These are phyloP conservation scores for Cheilosia scutellata DNA, from an alignment of 2,888 invertebrate genomes.

Conservation along the genomic window DNA sequence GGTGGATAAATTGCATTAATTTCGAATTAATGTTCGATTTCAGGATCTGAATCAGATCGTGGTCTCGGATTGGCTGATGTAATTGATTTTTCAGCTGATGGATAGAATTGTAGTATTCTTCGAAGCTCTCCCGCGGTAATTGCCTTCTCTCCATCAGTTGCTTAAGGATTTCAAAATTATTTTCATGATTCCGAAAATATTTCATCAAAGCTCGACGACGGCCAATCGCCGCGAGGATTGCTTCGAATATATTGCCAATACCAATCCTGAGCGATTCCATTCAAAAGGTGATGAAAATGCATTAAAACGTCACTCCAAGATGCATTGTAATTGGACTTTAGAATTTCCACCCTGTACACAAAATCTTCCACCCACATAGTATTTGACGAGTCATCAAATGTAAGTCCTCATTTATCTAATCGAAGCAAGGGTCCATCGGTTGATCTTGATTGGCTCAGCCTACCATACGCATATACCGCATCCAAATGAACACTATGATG, in stretches of 20 bases:
- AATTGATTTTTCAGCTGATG: conserved; percentile 20
- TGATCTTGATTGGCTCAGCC: not conserved
- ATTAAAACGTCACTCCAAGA: conserved; percentile 20
- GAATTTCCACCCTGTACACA: too few species aligned
- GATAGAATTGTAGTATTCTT: conserved; percentile 1
- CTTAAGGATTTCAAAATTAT: conserved; percentile 19
- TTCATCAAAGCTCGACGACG: not conserved
- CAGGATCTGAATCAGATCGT: conserved; percentile 17
- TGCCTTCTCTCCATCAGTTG: conserved; percentile 26
- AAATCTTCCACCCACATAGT: too few species aligned
- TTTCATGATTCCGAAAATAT: conserved; percentile 13
- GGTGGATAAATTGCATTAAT: conserved; percentile 20
- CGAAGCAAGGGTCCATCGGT: not conserved
- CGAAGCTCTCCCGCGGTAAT: conserved; percentile 11
- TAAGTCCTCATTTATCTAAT: conserved; percentile 25
- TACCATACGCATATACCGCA: not conserved
- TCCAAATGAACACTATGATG: not conserved
- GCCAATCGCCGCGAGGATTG: conserved; percentile 7
- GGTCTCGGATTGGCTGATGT: conserved; percentile 9
- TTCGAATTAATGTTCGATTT: conserved; percentile 8
- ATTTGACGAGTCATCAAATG: too few species aligned
- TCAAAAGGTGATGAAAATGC: not conserved
- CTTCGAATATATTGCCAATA: conserved; percentile 15
- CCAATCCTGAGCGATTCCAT: conserved; percentile 19
- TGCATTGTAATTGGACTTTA: not conserved